phyloP scores from a whole-genome alignment of 1,140 invertebrate species.

The Drosophila sechellia region DNA sequence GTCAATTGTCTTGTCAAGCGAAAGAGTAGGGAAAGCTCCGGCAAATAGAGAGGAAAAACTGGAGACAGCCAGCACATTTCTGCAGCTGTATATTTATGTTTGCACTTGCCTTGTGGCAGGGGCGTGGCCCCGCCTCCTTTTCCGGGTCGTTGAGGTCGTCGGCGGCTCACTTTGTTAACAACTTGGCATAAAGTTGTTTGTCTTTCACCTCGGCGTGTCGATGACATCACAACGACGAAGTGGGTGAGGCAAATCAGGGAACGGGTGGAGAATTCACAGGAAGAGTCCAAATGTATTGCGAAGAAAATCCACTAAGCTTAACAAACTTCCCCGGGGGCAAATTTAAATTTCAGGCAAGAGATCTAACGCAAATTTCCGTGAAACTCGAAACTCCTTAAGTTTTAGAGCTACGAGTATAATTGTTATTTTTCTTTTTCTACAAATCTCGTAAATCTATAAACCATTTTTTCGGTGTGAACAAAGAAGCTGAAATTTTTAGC shows the following conservation, averaged over 20 bases:
- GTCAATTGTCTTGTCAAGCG: slow-evolving; percentile 71
- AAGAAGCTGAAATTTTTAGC: no score
- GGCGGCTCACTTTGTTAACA: slow-evolving; percentile 73
- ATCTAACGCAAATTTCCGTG: neutral
- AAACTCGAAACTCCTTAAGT: neutral
- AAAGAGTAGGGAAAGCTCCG: slow-evolving; percentile 4
- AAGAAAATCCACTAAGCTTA: slow-evolving; percentile 70
- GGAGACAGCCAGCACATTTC: slow-evolving; percentile 57
- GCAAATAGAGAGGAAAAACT: slow-evolving; percentile 5
- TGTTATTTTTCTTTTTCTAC: no score
- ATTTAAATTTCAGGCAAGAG: neutral
- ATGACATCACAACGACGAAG: slow-evolving; percentile 61
- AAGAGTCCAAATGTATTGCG: slow-evolving; percentile 54
- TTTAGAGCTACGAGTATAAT: neutral
- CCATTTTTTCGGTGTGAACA: no score
- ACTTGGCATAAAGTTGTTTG: slow-evolving; percentile 80
- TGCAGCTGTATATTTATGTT: slow-evolving; percentile 59
- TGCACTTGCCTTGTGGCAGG: slow-evolving; percentile 32
- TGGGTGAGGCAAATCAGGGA: neutral
- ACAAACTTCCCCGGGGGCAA: slow-evolving; percentile 55
- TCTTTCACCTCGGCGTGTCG: slow-evolving; percentile 75
- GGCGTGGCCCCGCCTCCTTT: neutral
- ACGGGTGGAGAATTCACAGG: no score
- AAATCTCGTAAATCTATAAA: no score
- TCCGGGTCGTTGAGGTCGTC: slow-evolving; percentile 59